Percentiles rank a stretch among this genome's conserved stretches.
Conservation (phyloP, 2,888 invertebrate genomes). For the Biston stratarius region DNA sequence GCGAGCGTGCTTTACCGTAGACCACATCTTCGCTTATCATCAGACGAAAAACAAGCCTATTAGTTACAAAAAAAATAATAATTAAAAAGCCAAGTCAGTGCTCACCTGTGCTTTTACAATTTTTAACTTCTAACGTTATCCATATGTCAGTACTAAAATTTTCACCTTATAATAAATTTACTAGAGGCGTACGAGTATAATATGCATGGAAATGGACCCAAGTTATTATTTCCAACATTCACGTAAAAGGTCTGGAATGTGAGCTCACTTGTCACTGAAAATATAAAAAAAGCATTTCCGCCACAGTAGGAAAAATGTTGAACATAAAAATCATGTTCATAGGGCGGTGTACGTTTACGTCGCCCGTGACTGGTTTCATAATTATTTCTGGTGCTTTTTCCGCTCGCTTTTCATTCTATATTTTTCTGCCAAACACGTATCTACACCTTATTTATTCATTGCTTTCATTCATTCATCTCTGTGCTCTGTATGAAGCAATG, state of each 20-base stretch:
- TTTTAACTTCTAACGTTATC: too few relatives aligned
- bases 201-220: conserved; percentile 7
- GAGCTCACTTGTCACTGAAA: conserved; percentile 37
- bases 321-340: conserved; percentile 41
- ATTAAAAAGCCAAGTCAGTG: too few relatives aligned
- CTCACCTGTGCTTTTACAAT: too few relatives aligned
- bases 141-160: not conserved
- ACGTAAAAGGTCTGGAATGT: conserved; percentile 22
- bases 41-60: too few relatives aligned
- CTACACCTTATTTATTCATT: conserved; percentile 48
- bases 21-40: too few relatives aligned
- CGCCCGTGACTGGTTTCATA: conserved; percentile 41
- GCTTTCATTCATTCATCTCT: conserved; percentile 35
- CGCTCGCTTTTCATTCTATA: conserved; percentile 42
- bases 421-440: conserved; percentile 45
- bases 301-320: conserved; percentile 34
- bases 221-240: conserved; percentile 21
- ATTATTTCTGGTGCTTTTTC: conserved; percentile 45
- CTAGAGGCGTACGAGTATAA: not conserved
- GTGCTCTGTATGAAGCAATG: conserved; percentile 20
- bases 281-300: conserved; percentile 31
- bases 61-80: too few relatives aligned
- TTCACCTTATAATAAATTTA: not conserved
- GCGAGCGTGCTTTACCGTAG: too few relatives aligned
- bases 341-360: conserved; percentile 31